Conservation (phyloP, 2,113 vertebrate species). For the Anhinga rufa region DNA sequence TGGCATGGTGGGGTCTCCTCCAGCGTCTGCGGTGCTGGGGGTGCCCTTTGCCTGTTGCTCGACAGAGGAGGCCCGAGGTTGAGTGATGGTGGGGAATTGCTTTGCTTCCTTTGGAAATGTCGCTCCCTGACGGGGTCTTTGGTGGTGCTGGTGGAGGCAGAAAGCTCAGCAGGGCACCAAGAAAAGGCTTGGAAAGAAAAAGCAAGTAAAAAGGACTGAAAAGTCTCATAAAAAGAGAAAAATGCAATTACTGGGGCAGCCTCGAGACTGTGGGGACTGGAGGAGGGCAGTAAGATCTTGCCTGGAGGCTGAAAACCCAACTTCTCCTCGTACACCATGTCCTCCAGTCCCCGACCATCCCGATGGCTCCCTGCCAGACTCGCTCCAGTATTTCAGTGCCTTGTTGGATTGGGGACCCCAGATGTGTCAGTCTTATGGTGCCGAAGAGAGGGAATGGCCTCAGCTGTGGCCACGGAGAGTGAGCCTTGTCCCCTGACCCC, state of each 20-base stretch:
- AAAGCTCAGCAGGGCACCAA: not conserved
- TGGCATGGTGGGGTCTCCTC: not conserved
- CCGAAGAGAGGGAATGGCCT: not conserved
- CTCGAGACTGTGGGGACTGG: not conserved
- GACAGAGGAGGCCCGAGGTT: not conserved
- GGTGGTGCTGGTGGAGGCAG: not conserved
- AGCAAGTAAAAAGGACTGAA: not conserved
- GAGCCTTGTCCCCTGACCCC: not conserved
- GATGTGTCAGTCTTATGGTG: fast-evolving
- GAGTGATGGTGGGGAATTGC: not conserved
- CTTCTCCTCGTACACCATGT: fast-evolving
- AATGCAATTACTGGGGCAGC: not conserved
- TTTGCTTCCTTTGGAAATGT: not conserved
- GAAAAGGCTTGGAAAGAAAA: not conserved
- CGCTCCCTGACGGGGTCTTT: not conserved
- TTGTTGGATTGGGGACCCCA: not conserved
- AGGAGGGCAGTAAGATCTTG: not conserved
- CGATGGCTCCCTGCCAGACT: fast-evolving
- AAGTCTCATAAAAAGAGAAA: not conserved
- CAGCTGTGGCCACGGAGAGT: fast-evolving
- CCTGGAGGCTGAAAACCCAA: not conserved
- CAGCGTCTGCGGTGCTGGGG: fast-evolving
- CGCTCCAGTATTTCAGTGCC: not conserved
- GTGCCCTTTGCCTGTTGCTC: not conserved
- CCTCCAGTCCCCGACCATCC: fast-evolving